A percentile compares a stretch with the other conserved stretches of the same genome.
phyloP scores from a whole-genome alignment of 2,797 vertebrate genomes.

The Gadopsis marmoratus region DNA sequence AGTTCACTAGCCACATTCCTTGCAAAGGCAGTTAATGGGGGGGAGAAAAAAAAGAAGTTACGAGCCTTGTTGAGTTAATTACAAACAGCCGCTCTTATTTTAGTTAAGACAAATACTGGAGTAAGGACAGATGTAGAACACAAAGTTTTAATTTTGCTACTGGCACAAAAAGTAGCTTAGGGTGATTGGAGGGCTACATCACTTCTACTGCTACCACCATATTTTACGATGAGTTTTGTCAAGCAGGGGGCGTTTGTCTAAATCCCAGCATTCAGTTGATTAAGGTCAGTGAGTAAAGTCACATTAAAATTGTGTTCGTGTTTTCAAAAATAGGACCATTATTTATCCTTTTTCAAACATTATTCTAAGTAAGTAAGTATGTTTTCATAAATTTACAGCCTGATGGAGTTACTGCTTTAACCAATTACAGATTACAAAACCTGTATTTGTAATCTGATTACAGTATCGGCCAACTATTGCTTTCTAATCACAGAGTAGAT shows the following conservation, averaged over 20 bases:
- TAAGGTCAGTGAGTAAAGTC: conserved; percentile 16
- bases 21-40: conserved; percentile 71
- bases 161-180: conserved; percentile 89
- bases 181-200: conserved; percentile 89
- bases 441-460: conserved; percentile 74
- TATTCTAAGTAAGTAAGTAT: conserved; percentile 11
- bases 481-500: conserved; percentile 81
- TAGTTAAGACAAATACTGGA: conserved; percentile 71
- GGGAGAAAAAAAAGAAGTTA: conserved; percentile 43
- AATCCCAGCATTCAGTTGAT: conserved; percentile 74
- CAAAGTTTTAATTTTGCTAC: conserved; percentile 86
- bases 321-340: conserved; percentile 23
- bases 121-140: conserved; percentile 71
- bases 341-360: neutral
- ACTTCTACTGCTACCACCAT: conserved; percentile 89
- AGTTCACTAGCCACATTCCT: conserved; percentile 80
- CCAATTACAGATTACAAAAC: conserved; percentile 61
- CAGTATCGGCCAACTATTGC: conserved; percentile 59
- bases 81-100: conserved; percentile 77
- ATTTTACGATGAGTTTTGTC: conserved; percentile 87
- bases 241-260: conserved; percentile 79
- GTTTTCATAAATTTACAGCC: neutral
- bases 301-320: conserved; percentile 11
- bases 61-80: conserved; percentile 82
- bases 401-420: conserved; percentile 35